Evolutionary conservation across 1,140 invertebrate species (phyloP).

Genomic region (Trichoplusia ni): DNA sequence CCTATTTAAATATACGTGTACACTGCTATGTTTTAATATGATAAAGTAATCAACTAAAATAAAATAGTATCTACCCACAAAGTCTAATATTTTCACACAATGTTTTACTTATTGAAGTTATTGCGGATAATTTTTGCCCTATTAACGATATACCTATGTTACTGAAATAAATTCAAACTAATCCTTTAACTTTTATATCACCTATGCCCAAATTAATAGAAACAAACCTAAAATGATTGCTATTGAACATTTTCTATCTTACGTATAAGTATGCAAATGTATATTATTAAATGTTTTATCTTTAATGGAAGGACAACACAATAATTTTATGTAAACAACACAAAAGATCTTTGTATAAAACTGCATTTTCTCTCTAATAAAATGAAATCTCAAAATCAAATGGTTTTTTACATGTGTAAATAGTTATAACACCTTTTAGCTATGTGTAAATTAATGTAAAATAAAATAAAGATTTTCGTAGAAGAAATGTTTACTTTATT

Average conservation of each 20-base stretch:
- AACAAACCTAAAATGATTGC: not conserved
- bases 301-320: conserved; percentile 24
- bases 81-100: conserved; percentile 13
- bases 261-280: not conserved
- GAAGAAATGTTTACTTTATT: conserved; percentile 32
- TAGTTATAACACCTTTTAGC: conserved; percentile 60
- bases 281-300: conserved; percentile 15
- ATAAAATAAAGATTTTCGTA: conserved; percentile 37
- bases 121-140: not conserved
- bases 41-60: not conserved
- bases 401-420: conserved; percentile 62
- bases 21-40: conserved; percentile 20
- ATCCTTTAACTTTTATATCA: conserved; percentile 10
- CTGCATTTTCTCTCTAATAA: conserved; percentile 30
- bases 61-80: conserved; percentile 7
- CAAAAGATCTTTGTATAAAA: conserved; percentile 24
- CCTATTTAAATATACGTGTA: too few species aligned
- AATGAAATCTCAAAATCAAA: conserved; percentile 44
- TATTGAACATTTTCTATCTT: conserved; percentile 4
- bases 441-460: conserved; percentile 37
- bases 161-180: not conserved
- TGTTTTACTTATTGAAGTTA: not conserved
- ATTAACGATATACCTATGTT: not conserved
- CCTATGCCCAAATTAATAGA: not conserved
- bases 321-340: conserved; percentile 25